phyloP scores from a whole-genome alignment of 2,113 vertebrate species.

The Etheostoma cragini region DNA sequence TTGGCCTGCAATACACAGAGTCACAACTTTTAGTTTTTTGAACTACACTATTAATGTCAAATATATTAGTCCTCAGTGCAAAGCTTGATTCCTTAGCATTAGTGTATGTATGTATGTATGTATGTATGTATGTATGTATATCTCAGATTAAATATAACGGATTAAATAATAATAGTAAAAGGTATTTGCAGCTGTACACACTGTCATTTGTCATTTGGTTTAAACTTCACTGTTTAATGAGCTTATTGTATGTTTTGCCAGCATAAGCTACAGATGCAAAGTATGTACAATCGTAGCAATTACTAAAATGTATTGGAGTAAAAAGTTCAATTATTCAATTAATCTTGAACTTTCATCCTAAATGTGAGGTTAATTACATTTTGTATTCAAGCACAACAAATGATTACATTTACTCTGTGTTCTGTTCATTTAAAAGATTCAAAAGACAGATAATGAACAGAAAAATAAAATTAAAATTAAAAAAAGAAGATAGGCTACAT shows the following conservation, averaged over 20 bases:
- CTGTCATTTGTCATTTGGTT: not conserved
- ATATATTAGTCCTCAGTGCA: not conserved
- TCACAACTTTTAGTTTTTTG: not conserved
- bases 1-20: slow-evolving; percentile 78
- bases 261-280: not conserved
- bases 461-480: not conserved
- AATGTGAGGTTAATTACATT: not conserved
- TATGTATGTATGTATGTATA: too few relatives aligned
- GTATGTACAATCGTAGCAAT: not conserved
- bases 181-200: not conserved
- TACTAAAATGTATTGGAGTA: not conserved
- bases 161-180: not conserved
- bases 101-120: too few relatives aligned
- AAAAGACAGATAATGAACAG: not conserved
- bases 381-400: not conserved
- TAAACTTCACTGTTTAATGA: not conserved
- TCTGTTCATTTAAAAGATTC: not conserved
- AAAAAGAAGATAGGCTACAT: not conserved
- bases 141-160: too few relatives aligned
- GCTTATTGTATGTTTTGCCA: not conserved
- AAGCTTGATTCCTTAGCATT: not conserved
- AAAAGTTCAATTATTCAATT: not conserved
- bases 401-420: not conserved
- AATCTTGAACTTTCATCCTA: not conserved
- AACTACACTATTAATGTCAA: not conserved